Conservation (phyloP, 2,888 invertebrate species). For the Zaprionus bogoriensis region DNA sequence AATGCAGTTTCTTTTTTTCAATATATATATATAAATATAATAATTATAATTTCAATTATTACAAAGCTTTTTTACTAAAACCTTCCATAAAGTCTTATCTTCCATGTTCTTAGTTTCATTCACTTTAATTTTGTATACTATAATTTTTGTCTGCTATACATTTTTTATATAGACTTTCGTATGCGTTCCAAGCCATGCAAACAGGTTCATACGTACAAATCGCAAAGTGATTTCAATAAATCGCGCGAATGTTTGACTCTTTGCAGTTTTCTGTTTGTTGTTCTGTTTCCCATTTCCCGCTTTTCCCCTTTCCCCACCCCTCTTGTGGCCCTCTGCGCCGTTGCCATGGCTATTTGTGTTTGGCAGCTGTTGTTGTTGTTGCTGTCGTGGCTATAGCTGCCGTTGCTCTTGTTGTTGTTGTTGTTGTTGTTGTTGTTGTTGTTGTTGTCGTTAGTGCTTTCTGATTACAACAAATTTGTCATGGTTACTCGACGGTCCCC, state of each 20-base stretch:
- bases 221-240: constrained; percentile 38
- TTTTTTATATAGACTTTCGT: no score
- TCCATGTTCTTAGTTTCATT: no score
- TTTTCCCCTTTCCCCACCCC: not conserved
- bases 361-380: constrained; percentile 9
- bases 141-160: no score
- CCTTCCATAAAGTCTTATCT: no score
- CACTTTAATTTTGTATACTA: no score
- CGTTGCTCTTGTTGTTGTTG: constrained; percentile 12
- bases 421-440: constrained; percentile 10
- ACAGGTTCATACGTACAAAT: constrained; percentile 3
- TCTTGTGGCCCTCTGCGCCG: constrained; percentile 12
- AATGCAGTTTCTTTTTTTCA: no score
- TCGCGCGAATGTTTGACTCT: constrained; percentile 34
- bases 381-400: constrained; percentile 8
- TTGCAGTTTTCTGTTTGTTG: no score
- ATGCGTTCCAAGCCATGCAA: not conserved
- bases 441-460: constrained; percentile 55
- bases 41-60: no score
- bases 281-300: constrained; percentile 6
- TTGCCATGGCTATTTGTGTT: constrained; percentile 18
- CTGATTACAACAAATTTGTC: constrained; percentile 63
- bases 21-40: no score
- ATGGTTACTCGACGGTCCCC: constrained; percentile 50
- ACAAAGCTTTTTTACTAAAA: no score